Percentiles rank a stretch among this genome's conserved stretches.
These are phyloP conservation scores for Macrocentrus cingulum DNA, from an alignment of 1,140 invertebrate species.

Conservation along the genomic window DNA sequence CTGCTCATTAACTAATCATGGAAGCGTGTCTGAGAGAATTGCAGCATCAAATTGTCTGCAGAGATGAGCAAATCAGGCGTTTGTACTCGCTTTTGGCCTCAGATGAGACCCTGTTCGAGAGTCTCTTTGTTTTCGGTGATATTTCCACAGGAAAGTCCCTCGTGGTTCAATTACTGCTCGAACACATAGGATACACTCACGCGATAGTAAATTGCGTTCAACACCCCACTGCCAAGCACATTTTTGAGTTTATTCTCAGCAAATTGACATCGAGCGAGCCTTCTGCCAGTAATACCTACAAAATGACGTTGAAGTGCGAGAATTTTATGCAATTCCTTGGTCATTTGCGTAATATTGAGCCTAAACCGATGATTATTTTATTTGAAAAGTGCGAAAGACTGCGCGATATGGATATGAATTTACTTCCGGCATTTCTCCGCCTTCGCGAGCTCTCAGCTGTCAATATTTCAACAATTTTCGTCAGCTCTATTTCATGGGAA, in stretches of 20 bases:
- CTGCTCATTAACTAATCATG: too few relatives aligned
- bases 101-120: slow-evolving; percentile 64
- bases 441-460: slow-evolving; percentile 72
- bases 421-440: slow-evolving; percentile 71
- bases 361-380: slow-evolving; percentile 64
- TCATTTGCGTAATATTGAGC: slow-evolving; percentile 55
- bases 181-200: slow-evolving; percentile 63
- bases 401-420: slow-evolving; percentile 69
- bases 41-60: slow-evolving; percentile 58
- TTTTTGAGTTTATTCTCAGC: slow-evolving; percentile 76
- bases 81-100: slow-evolving; percentile 63
- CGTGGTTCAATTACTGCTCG: slow-evolving; percentile 64
- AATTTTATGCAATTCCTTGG: slow-evolving; percentile 74
- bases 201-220: slow-evolving; percentile 80
- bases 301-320: slow-evolving; percentile 64
- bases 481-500: slow-evolving; percentile 77
- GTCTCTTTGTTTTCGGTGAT: slow-evolving; percentile 76
- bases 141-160: slow-evolving; percentile 79
- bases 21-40: slow-evolving; percentile 53
- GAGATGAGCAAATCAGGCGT: slow-evolving; percentile 62
- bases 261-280: slow-evolving; percentile 58
- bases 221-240: slow-evolving; percentile 72
- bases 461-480: slow-evolving; percentile 75
- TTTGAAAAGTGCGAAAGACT: slow-evolving; percentile 81
- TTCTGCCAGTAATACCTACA: slow-evolving; percentile 42